These are phyloP conservation scores for Agonopterix subpropinquella DNA, from an alignment of 2,888 invertebrate species.

Conservation along the genomic window DNA sequence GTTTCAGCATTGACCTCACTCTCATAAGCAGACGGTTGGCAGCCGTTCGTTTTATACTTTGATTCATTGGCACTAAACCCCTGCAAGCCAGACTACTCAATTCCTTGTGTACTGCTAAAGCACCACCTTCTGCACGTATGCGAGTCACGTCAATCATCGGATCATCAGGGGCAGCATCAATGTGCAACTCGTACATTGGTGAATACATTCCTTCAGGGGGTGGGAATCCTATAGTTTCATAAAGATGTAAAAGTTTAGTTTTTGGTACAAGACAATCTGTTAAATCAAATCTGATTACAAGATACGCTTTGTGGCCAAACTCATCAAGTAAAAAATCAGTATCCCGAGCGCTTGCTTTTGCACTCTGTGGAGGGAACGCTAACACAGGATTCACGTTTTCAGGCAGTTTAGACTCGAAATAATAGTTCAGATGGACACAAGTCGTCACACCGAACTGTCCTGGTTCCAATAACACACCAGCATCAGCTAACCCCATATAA, in stretches of 20 bases:
- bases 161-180: slow-evolving; percentile 34
- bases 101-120: slow-evolving; percentile 60
- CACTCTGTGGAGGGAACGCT: slow-evolving; percentile 51
- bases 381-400: slow-evolving; percentile 36
- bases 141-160: slow-evolving; percentile 37
- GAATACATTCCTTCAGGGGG: slow-evolving; percentile 26
- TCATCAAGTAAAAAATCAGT: slow-evolving; percentile 42
- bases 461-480: slow-evolving; percentile 46
- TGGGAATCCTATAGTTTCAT: slow-evolving; percentile 39
- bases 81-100: slow-evolving; percentile 45
- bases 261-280: slow-evolving; percentile 42
- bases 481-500: slow-evolving; percentile 55
- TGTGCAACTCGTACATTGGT: slow-evolving; percentile 34
- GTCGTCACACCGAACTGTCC: slow-evolving; percentile 43
- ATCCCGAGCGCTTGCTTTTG: slow-evolving; percentile 39
- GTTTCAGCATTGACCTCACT: slow-evolving; percentile 53
- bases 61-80: slow-evolving; percentile 49
- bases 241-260: slow-evolving; percentile 37
- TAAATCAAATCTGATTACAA: slow-evolving; percentile 51
- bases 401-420: slow-evolving; percentile 38
- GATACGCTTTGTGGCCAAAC: slow-evolving; percentile 41
- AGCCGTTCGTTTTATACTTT: slow-evolving; percentile 59
- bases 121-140: slow-evolving; percentile 54
- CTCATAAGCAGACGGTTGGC: slow-evolving; percentile 55
- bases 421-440: slow-evolving; percentile 38